Percentiles rank a stretch among this genome's conserved stretches.
phyloP scores from a whole-genome alignment of 2,797 vertebrate species.

The Hypotaenidia okinawae region DNA sequence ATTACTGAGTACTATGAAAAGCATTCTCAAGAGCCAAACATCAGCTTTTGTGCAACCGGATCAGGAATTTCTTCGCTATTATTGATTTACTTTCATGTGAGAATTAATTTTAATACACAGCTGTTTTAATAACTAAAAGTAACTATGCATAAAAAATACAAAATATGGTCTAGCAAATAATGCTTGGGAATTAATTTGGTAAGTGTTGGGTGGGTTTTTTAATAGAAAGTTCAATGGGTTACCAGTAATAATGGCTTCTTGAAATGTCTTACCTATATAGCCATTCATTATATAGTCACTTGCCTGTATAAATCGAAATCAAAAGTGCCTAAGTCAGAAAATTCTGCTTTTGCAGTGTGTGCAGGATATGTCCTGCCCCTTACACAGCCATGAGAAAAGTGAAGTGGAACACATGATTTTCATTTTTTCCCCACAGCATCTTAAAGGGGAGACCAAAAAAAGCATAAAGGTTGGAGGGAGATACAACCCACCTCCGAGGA shows the following conservation, averaged over 20 bases:
- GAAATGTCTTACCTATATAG: not conserved
- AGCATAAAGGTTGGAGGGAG: too few species aligned
- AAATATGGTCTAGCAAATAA: not conserved
- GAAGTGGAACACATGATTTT: not conserved
- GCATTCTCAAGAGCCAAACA: not conserved
- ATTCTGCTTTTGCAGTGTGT: not conserved
- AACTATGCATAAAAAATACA: not conserved
- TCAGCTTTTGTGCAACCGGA: constrained; percentile 5
- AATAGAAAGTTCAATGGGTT: not conserved
- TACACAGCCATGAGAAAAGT: not conserved
- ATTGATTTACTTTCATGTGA: not conserved
- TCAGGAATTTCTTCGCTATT: not conserved
- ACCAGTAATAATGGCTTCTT: not conserved
- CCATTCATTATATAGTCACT: not conserved
- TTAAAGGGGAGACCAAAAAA: not conserved
- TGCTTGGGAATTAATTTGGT: not conserved
- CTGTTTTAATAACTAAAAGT: not conserved
- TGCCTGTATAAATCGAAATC: not conserved
- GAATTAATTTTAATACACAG: not conserved
- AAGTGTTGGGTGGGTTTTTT: not conserved
- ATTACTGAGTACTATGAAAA: constrained; percentile 25
- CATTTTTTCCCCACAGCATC: not conserved
- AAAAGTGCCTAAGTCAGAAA: not conserved
- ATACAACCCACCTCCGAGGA: not conserved
- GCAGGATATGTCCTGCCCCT: not conserved